These are phyloP conservation scores for Lysiphlebus fabarum DNA, from an alignment of 1,140 invertebrate species.

Conservation along the genomic window DNA sequence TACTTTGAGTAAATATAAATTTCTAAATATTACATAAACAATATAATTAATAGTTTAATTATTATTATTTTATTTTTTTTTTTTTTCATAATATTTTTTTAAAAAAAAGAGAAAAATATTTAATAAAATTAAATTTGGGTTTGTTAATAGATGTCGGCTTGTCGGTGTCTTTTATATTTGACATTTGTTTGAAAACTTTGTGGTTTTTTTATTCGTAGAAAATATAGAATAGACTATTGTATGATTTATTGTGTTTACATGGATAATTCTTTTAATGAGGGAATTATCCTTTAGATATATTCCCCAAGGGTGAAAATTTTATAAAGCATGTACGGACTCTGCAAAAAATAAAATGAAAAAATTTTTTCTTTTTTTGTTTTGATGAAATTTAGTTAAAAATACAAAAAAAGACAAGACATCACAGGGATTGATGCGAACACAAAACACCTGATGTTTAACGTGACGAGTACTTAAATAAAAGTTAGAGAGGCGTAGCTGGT, in stretches of 20 bases:
- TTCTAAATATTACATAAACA: too few species aligned
- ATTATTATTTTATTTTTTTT: too few species aligned
- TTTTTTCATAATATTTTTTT: too few species aligned
- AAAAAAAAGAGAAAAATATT: background rate
- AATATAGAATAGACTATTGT: background rate
- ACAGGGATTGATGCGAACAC: too few species aligned
- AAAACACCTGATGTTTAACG: too few species aligned
- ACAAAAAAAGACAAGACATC: too few species aligned
- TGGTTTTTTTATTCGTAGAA: constrained; percentile 6
- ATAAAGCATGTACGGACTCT: background rate
- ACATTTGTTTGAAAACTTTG: background rate
- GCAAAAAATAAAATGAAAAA: constrained; percentile 1
- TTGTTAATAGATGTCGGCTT: background rate
- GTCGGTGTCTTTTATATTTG: too few species aligned
- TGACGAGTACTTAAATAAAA: too few species aligned
- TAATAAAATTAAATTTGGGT: background rate
- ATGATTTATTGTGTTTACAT: constrained; percentile 41
- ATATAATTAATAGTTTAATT: too few species aligned
- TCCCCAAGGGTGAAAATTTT: constrained; percentile 9
- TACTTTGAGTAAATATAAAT: too few species aligned
- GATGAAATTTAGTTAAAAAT: too few species aligned
- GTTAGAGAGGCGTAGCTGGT: too few species aligned
- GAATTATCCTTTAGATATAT: constrained; percentile 22
- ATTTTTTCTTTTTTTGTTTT: background rate
- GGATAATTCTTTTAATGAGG: constrained; percentile 36